phyloP scores from a whole-genome alignment of 2,797 vertebrate genomes.

The Bucorvus abyssinicus region DNA sequence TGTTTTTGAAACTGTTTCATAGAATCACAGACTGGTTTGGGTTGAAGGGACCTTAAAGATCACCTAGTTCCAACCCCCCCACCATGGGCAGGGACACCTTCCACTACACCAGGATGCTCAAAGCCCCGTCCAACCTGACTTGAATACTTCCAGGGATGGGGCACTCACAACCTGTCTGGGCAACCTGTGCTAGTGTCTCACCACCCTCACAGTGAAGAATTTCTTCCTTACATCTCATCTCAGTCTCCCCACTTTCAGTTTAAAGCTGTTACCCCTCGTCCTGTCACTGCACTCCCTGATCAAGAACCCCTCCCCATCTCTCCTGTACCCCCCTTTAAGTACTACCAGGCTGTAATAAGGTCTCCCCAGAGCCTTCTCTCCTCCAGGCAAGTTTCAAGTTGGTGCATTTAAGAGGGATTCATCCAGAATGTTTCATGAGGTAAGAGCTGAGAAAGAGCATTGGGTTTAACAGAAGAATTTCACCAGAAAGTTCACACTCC shows the following conservation, averaged over 20 bases:
- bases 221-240: background rate
- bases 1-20: background rate
- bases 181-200: background rate
- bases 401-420: background rate
- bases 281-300: background rate
- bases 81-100: background rate
- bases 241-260: background rate
- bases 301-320: background rate
- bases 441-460: background rate
- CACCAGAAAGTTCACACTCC: background rate
- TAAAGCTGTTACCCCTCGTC: background rate
- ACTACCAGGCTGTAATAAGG: background rate
- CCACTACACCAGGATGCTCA: background rate
- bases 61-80: background rate
- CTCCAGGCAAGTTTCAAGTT: background rate
- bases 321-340: background rate
- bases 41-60: background rate
- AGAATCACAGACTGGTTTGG: background rate
- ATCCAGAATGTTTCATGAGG: accelerated
- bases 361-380: background rate
- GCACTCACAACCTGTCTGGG: background rate
- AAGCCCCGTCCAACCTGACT: too few relatives aligned
- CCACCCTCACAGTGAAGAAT: background rate
- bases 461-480: background rate
- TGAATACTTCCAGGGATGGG: background rate